Base-by-base conservation (phyloP, 2,113 vertebrate genomes). In the Pollachius pollachius region DNA sequence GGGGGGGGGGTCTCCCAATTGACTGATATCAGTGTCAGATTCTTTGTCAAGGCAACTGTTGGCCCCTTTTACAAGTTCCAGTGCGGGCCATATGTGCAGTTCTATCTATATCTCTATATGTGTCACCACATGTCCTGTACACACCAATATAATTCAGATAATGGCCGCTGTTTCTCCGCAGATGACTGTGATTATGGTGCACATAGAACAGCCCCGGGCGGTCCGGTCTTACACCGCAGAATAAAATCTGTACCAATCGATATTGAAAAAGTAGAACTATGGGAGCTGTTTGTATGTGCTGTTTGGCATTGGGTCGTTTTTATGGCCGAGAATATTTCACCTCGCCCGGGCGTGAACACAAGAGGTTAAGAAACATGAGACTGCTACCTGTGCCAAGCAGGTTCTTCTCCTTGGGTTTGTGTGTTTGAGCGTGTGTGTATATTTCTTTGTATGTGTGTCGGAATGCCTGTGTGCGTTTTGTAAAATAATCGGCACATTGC, bases 21-120 rank as follows among this genome's bases (percentile, higher is more conserved):
- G 81, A 81, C 74, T 86, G 70, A 81, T 75, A 88, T 84, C 79
- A 87, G 81, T 74, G 82, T 90, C 88, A 89, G 72, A 60, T 74
- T 17, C 81, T 71, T 67, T 85, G 30, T 30, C 30, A 30, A 30
- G 30, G 30, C 30, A 30, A 30, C 30, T 30, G 30, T 30, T 30
- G 30, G 30, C 30, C 30, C 30, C 30, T 30, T 30, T 30, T 62
- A 60, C 69, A 2, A 52, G 58, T 52, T 19, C 34, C 62, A 73
- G 78, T n/a, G 21, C 27, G 68, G 52, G 69, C 21, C 59, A 1
- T 60, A 58, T 69, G 56, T 72, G 66, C 72, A 77, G 83, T 81
- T 65, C 19, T 16, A 52, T 52, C 71, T 59, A 71, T 64, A 68
- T 59, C 1, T 1, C 65, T 62, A 41, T 71, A 58, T 66, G 80